These are phyloP conservation scores for Poecilobothrus nobilitatus DNA, from an alignment of 2,888 invertebrate genomes.

Conservation along the genomic window DNA sequence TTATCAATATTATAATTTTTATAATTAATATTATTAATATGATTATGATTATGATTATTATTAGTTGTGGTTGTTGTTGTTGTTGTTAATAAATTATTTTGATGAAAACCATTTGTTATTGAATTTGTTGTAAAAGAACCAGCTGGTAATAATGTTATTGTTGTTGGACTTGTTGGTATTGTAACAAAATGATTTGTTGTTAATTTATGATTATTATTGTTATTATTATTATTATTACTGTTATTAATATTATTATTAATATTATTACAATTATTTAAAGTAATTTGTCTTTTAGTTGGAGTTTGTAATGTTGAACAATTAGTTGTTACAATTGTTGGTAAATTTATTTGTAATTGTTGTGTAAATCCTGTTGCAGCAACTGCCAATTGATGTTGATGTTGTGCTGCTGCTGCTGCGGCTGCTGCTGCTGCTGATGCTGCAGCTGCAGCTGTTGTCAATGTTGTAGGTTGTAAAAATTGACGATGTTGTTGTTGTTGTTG, in stretches of 20 bases:
- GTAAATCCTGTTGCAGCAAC: constrained; percentile 32
- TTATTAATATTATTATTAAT: not conserved
- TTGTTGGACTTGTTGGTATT: not conserved
- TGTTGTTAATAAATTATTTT: constrained; percentile 20
- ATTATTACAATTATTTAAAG: not conserved
- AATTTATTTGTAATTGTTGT: constrained; percentile 8
- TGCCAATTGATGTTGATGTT: constrained; percentile 27
- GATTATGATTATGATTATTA: constrained; percentile 38
- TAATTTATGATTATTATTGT: not conserved
- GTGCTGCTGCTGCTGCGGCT: constrained; percentile 17
- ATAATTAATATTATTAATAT: constrained; percentile 43
- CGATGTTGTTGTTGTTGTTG: constrained; percentile 27
- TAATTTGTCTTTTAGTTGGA: not conserved
- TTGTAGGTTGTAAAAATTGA: constrained; percentile 28
- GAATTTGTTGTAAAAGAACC: not conserved
- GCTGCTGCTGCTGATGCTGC: constrained; percentile 33
- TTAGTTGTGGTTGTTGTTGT: constrained; percentile 32
- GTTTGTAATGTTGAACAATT: constrained; percentile 23
- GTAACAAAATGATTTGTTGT: not conserved
- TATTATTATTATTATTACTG: not conserved
- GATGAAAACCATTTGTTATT: not conserved
- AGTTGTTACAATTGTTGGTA: constrained; percentile 26
- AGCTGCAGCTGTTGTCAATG: constrained; percentile 31
- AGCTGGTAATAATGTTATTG: constrained; percentile 1
- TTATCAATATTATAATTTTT: constrained; percentile 32